Conservation (phyloP, 37 sponge, comb jelly and placozoan species). For the Cladorhizidae sp. region DNA sequence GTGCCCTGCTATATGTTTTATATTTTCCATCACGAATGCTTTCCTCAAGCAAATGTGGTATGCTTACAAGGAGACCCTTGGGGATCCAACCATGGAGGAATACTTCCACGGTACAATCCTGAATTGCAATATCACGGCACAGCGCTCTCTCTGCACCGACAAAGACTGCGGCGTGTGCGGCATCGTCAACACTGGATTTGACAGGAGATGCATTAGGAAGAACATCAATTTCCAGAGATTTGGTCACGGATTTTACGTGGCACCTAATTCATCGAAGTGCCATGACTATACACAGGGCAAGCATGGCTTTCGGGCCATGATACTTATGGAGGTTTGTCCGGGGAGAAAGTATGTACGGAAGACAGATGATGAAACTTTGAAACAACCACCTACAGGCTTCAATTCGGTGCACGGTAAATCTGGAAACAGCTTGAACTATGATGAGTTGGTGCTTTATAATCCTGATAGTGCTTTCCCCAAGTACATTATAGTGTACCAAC, state of each 20-base stretch:
- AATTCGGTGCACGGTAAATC: conserved; percentile 64
- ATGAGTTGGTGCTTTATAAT: conserved; percentile 70
- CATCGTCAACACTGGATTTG: conserved; percentile 57
- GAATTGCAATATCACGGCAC: conserved; percentile 56
- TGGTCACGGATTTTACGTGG: conserved; percentile 81
- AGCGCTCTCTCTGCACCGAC: conserved; percentile 42
- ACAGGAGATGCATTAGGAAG: conserved; percentile 24
- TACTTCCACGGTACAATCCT: conserved; percentile 79
- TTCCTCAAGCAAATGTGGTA: conserved; percentile 18
- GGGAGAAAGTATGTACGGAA: conserved; percentile 50
- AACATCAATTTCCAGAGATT: conserved; percentile 68
- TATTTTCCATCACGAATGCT: conserved; percentile 16
- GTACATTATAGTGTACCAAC: conserved; percentile 66
- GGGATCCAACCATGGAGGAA: conserved; percentile 20
- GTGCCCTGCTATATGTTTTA: conserved; percentile 29
- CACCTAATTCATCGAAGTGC: conserved; percentile 80
- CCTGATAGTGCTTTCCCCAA: conserved; percentile 57
- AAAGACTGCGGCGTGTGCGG: conserved; percentile 72
- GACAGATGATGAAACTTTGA: conserved; percentile 37
- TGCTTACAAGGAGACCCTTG: conserved; percentile 7
- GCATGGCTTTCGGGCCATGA: conserved; percentile 60
- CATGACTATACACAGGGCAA: conserved; percentile 83
- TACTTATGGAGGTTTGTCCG: conserved; percentile 64
- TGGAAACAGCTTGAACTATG: conserved; percentile 65
- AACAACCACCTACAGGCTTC: conserved; percentile 58